phyloP scores from a whole-genome alignment of 2,797 vertebrate genomes.

The Chelonia mydas region DNA sequence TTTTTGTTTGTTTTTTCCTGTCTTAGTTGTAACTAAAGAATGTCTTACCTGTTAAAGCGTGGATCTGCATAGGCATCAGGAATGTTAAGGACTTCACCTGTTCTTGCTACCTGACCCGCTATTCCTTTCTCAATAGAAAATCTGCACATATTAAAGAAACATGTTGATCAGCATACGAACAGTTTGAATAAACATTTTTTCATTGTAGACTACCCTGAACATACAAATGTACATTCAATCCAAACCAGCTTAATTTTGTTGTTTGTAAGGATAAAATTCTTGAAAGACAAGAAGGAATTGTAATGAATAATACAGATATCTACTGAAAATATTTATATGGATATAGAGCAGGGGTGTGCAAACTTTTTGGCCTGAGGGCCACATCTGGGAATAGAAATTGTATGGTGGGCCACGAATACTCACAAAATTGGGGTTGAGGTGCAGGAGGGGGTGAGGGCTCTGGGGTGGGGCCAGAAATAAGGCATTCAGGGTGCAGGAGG shows the following conservation, averaged over 20 bases:
- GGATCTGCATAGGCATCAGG: constrained; percentile 99
- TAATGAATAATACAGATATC: background rate
- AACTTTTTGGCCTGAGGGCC: no score
- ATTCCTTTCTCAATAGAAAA: constrained; percentile 99
- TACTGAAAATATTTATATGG: background rate
- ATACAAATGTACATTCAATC: background rate
- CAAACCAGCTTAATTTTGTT: background rate
- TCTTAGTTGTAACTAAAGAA: background rate
- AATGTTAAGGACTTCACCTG: constrained; percentile 98
- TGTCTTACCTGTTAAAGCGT: constrained; percentile 94
- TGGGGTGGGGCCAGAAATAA: no score
- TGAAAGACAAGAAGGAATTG: background rate
- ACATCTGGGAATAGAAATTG: no score
- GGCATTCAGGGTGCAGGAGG: no score
- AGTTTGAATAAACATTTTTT: background rate
- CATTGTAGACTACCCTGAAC: constrained; percentile 2
- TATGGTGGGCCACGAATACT: no score
- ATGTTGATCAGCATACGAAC: background rate
- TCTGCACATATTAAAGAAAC: constrained; percentile 79
- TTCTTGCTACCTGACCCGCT: constrained; percentile 96
- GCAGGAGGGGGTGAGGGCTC: no score
- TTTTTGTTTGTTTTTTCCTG: background rate
- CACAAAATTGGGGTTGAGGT: no score
- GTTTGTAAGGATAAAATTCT: constrained; percentile 56
- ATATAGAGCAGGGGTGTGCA: background rate